A percentile compares a stretch with the other conserved stretches of the same genome.
Conservation (phyloP, 2,888 invertebrate species). For the Cacoxenus indagator region DNA sequence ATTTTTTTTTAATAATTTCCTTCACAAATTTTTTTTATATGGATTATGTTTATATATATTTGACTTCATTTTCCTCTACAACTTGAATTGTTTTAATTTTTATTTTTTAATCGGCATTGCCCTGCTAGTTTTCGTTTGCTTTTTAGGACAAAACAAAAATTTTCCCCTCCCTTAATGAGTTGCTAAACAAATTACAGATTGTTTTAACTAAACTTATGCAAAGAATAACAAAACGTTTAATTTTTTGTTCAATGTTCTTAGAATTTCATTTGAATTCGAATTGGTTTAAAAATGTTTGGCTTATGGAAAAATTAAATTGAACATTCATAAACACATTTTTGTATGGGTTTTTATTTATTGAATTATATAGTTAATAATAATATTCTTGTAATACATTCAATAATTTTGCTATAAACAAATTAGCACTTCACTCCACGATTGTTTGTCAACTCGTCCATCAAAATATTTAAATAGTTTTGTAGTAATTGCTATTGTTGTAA, state of each 20-base stretch:
- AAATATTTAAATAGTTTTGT: slow-evolving; percentile 35
- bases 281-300: slow-evolving; percentile 30
- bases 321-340: slow-evolving; percentile 26
- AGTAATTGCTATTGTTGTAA: slow-evolving; percentile 24
- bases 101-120: slow-evolving; percentile 36
- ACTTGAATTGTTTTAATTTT: slow-evolving; percentile 23
- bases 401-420: slow-evolving; percentile 67
- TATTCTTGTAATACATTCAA: slow-evolving; percentile 56
- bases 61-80: not conserved
- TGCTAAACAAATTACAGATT: not conserved
- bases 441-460: slow-evolving; percentile 20
- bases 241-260: slow-evolving; percentile 33
- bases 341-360: slow-evolving; percentile 21
- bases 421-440: slow-evolving; percentile 47
- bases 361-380: slow-evolving; percentile 41
- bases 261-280: slow-evolving; percentile 33
- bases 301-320: slow-evolving; percentile 17
- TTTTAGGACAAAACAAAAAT: slow-evolving; percentile 52
- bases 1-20: not conserved
- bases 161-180: slow-evolving; percentile 22
- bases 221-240: slow-evolving; percentile 17
- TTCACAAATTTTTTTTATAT: slow-evolving; percentile 12
- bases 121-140: slow-evolving; percentile 41
- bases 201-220: slow-evolving; percentile 28
- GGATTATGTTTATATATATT: slow-evolving; percentile 1